Base-by-base conservation (phyloP, 1,140 invertebrate genomes). In the Aradophagus sp. region DNA sequence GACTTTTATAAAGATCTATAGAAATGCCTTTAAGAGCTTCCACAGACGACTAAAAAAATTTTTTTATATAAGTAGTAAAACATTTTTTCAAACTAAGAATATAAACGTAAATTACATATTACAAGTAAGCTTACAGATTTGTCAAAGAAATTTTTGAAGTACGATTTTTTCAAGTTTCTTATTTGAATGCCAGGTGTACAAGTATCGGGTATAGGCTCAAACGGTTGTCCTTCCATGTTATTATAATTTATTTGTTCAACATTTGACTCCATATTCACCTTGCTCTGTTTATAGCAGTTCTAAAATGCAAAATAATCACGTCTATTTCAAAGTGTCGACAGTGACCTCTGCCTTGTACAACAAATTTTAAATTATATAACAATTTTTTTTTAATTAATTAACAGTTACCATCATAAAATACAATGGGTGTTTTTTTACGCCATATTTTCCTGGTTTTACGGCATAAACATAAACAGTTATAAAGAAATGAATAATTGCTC, bases 1-100 rank as follows among this genome's bases (percentile, higher is more conserved):
- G 88, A 15, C 87, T 87, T 73, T 86, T 87, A 71, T 90, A 91
- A 69, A 93, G 89, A 68, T 91, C 89, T 11, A 92, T 65, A 67
- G 80, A 88, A 76, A 88, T 77, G 19, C 88, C 87, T 66, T 68
- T 79, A 1, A 86, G 41, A 10, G 83, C 84, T 17, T 85, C 65
- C 0, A 73, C 70, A 1, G 79, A 72, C 26, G 52, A 67, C 77
- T 84, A 17, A 31, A 67, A 44, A n/a, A n/a, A n/a, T n/a, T n/a
- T n/a, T n/a, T n/a, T n/a, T n/a, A n/a, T n/a, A n/a, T n/a, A n/a
- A n/a, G n/a, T n/a, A n/a, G n/a, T n/a, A n/a, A n/a, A n/a, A n/a
- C n/a, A n/a, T n/a, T n/a, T n/a, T n/a, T n/a, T n/a, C n/a, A n/a
- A n/a, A n/a, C n/a, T n/a, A n/a, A n/a, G n/a, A n/a, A n/a, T n/a